Conservation (phyloP, 1,140 invertebrate genomes). For the Bombyx mori region DNA sequence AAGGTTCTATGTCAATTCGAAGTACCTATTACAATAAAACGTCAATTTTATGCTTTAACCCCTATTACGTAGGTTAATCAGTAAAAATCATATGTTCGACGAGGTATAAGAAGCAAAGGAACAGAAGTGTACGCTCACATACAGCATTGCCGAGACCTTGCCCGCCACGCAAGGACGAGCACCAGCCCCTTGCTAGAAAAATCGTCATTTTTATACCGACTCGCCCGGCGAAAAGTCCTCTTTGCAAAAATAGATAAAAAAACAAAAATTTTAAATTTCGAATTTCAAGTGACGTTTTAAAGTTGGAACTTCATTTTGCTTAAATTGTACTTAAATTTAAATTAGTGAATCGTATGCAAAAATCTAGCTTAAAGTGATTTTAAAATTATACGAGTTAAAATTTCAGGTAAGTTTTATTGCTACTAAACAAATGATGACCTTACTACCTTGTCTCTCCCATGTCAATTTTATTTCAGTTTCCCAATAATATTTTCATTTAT, state of each 20-base stretch:
- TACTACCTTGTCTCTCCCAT: too few relatives aligned
- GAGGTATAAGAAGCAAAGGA: conserved; percentile 60
- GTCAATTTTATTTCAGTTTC: too few relatives aligned
- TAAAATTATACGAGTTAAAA: too few relatives aligned
- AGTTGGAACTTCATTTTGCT: background rate
- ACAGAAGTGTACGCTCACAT: conserved; percentile 44
- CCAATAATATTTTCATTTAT: too few relatives aligned
- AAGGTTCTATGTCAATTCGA: too few relatives aligned
- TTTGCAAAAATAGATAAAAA: conserved; percentile 1
- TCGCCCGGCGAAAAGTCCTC: conserved; percentile 37
- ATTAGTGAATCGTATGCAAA: background rate
- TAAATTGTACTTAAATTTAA: background rate
- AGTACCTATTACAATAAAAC: too few relatives aligned
- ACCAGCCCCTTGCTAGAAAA: conserved; percentile 33
- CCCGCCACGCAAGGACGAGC: conserved; percentile 54
- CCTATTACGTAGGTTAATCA: too few relatives aligned
- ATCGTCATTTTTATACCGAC: conserved; percentile 53
- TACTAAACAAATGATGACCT: too few relatives aligned
- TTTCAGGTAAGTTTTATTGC: too few relatives aligned
- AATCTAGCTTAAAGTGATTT: background rate
- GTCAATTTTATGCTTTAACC: too few relatives aligned
- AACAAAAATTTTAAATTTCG: background rate
- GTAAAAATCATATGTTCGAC: conserved; percentile 5
- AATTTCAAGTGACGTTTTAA: background rate
- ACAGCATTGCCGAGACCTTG: conserved; percentile 56